These are phyloP conservation scores for Leucopsar rothschildi DNA, from an alignment of 2,113 vertebrate genomes.

Conservation along the genomic window DNA sequence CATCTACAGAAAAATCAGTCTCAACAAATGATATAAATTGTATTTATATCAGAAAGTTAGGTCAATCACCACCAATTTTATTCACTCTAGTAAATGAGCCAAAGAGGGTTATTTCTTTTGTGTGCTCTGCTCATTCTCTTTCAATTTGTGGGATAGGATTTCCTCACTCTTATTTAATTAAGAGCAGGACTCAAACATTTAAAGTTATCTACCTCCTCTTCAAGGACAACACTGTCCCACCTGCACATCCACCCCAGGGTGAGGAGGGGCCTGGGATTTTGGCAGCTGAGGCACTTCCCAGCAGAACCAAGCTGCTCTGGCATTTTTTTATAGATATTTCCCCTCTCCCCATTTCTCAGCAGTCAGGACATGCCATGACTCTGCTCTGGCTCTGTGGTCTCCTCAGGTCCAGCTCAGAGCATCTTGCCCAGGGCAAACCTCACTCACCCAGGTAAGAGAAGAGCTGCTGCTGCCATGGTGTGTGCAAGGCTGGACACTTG, in stretches of 20 bases:
- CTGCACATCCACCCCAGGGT: not conserved
- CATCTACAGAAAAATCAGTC: not conserved
- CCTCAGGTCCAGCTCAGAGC: not conserved
- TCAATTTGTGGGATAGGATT: not conserved
- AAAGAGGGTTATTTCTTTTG: not conserved
- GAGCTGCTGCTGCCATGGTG: not conserved
- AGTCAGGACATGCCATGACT: fast-evolving
- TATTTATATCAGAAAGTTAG: not conserved
- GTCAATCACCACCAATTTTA: not conserved
- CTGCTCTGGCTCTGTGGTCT: not conserved
- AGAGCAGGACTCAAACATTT: not conserved
- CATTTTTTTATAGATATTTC: not conserved
- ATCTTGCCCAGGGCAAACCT: not conserved
- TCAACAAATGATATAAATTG: not conserved
- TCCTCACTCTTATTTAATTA: not conserved
- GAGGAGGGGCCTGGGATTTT: not conserved
- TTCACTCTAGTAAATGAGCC: not conserved
- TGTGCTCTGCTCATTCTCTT: not conserved
- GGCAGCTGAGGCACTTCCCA: fast-evolving
- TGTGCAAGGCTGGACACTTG: not conserved
- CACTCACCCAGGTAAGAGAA: fast-evolving
- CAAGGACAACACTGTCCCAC: not conserved
- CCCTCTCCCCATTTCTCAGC: not conserved
- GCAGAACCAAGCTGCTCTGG: not conserved
- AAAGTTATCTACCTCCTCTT: not conserved